Percentiles rank a stretch among this genome's conserved stretches.
These are phyloP conservation scores for Luperina nickerlii DNA, from an alignment of 2,888 invertebrate species.

Conservation along the genomic window DNA sequence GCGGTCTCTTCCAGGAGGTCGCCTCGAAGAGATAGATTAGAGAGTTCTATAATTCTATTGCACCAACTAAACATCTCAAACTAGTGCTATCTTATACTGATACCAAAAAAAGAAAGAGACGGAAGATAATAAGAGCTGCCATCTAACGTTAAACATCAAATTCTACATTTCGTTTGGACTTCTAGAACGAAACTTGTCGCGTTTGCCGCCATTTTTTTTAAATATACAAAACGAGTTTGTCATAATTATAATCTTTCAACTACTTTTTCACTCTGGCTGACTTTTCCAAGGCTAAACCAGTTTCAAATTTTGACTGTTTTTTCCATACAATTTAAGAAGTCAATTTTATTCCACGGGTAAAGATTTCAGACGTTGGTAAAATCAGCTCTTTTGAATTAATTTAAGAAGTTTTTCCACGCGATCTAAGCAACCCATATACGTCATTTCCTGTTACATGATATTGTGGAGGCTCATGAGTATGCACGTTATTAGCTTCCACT, in stretches of 20 bases:
- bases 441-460: constrained; percentile 63
- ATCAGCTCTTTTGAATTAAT: neutral
- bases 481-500: constrained; percentile 49
- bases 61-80: neutral
- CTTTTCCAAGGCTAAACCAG: neutral
- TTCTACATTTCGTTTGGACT: neutral
- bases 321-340: neutral
- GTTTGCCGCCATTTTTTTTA: neutral
- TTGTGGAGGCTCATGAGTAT: constrained; percentile 68
- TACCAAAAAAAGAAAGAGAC: neutral
- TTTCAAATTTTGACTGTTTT: neutral
- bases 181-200: neutral
- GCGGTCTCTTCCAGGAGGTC: no score
- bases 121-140: neutral
- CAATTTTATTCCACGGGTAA: neutral
- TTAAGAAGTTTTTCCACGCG: neutral
- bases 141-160: neutral
- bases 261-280: neutral
- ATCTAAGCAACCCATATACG: constrained; percentile 50
- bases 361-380: neutral
- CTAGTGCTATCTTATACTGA: neutral
- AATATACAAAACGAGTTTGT: neutral
- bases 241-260: neutral
- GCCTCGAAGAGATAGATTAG: no score
- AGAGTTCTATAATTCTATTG: no score